These are phyloP conservation scores for Hafferia zeledoni DNA, from an alignment of 2,797 vertebrate genomes.

Conservation along the genomic window DNA sequence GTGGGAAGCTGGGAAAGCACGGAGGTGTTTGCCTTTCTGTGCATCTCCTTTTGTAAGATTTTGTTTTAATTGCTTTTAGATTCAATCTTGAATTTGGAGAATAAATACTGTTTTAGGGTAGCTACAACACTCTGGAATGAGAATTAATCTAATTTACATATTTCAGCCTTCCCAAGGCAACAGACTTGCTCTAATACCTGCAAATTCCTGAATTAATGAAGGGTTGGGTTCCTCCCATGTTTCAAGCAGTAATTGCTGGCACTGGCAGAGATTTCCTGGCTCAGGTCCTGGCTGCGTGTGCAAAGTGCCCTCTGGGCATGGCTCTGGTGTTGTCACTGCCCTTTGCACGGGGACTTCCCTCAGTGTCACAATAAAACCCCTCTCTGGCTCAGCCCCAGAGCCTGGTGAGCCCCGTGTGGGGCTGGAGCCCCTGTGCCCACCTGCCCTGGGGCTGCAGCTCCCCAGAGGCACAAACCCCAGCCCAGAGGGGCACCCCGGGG, in stretches of 20 bases:
- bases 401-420: fast-evolving
- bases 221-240: background rate
- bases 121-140: background rate
- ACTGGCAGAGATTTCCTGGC: background rate
- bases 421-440: background rate
- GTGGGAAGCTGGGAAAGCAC: fast-evolving
- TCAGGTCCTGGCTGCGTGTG: background rate
- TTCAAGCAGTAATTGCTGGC: background rate
- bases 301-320: background rate
- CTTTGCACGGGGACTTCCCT: background rate
- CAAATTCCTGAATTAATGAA: background rate
- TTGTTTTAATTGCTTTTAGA: conserved; percentile 11
- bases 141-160: background rate
- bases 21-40: background rate
- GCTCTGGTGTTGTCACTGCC: background rate
- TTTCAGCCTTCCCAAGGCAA: background rate
- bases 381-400: background rate
- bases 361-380: background rate
- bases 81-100: background rate
- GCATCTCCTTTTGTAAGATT: background rate
- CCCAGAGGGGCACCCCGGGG: fast-evolving
- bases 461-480: fast-evolving
- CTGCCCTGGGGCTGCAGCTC: background rate
- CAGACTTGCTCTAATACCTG: background rate
- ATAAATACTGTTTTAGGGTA: conserved; percentile 12